phyloP scores from a whole-genome alignment of 2,888 invertebrate genomes.

The Ectemnius continuus region DNA sequence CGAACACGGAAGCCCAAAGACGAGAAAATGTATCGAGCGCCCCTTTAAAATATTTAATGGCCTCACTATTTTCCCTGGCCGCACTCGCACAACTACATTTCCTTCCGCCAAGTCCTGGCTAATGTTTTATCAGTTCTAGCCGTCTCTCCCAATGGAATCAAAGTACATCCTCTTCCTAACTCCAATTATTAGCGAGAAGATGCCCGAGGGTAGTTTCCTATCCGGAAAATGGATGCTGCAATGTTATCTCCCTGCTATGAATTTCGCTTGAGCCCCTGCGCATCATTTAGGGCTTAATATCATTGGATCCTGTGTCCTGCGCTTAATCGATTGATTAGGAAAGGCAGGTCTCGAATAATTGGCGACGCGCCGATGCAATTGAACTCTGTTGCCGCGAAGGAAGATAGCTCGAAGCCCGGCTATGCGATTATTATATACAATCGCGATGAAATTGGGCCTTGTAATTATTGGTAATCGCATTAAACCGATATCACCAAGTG shows the following conservation, averaged over 20 bases:
- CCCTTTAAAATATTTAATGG: neutral
- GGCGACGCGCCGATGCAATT: conserved; percentile 5
- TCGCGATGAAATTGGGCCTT: conserved; percentile 41
- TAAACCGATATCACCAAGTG: conserved; percentile 52
- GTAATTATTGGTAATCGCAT: conserved; percentile 48
- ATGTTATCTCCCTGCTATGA: too few species aligned
- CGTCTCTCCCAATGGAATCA: too few species aligned
- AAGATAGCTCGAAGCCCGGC: neutral
- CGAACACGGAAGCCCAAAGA: neutral
- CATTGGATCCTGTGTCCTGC: neutral
- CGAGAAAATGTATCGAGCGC: neutral
- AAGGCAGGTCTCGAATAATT: conserved; percentile 22
- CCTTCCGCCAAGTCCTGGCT: neutral
- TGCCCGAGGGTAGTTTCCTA: too few species aligned
- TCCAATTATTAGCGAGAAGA: too few species aligned
- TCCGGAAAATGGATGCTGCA: too few species aligned
- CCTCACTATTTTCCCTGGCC: neutral
- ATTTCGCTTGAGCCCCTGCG: too few species aligned
- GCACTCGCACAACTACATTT: neutral
- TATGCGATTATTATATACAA: conserved; percentile 44
- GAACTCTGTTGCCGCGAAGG: too few species aligned
- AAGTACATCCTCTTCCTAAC: too few species aligned
- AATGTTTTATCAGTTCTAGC: too few species aligned
- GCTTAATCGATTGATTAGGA: neutral
- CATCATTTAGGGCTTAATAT: too few species aligned